phyloP scores from a whole-genome alignment of 2,797 vertebrate species.

The Vireo griseus region DNA sequence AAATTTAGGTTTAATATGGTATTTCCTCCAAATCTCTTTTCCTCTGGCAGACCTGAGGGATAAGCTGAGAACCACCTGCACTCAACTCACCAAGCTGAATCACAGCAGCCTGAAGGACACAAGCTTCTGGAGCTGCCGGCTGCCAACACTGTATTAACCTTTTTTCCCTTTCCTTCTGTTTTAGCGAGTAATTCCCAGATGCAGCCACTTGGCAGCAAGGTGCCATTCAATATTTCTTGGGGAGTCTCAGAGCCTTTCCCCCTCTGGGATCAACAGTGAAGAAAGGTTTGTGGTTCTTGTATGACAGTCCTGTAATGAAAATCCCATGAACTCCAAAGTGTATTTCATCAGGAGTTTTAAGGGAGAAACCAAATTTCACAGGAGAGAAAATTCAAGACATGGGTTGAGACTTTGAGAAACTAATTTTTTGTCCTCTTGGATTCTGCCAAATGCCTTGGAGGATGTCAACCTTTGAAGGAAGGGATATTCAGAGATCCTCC shows the following conservation, averaged over 20 bases:
- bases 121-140: background rate
- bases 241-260: background rate
- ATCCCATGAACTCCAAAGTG: background rate
- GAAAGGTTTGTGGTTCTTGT: background rate
- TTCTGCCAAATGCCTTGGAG: background rate
- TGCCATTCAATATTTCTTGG: background rate
- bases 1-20: background rate
- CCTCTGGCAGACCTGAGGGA: background rate
- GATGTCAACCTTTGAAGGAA: accelerated
- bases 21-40: background rate
- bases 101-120: background rate
- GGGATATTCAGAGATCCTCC: background rate
- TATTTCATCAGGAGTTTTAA: background rate
- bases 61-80: background rate
- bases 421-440: background rate
- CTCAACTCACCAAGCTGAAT: background rate
- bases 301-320: background rate
- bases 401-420: background rate
- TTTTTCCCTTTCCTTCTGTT: background rate
- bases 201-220: background rate
- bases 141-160: background rate
- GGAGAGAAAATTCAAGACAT: background rate
- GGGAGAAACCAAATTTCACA: background rate
- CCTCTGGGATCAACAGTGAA: background rate
- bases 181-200: background rate